phyloP scores from a whole-genome alignment of 2,888 invertebrate genomes.

The Napeogenes inachia region DNA sequence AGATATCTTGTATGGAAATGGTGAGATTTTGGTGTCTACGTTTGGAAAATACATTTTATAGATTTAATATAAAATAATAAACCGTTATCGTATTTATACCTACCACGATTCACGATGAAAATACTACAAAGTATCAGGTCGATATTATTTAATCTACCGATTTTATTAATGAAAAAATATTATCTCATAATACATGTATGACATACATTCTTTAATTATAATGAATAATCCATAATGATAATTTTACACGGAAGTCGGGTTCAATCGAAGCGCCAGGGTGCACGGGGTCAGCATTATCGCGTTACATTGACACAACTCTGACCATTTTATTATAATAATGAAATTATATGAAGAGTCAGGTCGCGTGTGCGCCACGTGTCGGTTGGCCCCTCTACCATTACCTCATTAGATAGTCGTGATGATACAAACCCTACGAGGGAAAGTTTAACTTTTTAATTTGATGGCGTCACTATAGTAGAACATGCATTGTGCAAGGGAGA shows the following conservation, averaged over 20 bases:
- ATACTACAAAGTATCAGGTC: too few relatives aligned
- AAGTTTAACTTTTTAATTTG: conserved; percentile 69
- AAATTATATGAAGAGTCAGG: conserved; percentile 59
- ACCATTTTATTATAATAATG: conserved; percentile 72
- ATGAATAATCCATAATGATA: conserved; percentile 11
- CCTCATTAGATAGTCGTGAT: conserved; percentile 66
- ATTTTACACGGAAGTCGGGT: conserved; percentile 24
- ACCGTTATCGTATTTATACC: too few relatives aligned
- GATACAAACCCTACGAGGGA: conserved; percentile 48
- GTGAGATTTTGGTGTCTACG: too few relatives aligned
- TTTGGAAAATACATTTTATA: too few relatives aligned
- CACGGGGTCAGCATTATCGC: conserved; percentile 52
- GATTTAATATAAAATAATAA: too few relatives aligned
- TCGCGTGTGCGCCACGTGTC: conserved; percentile 55
- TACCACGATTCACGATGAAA: too few relatives aligned
- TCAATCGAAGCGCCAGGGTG: conserved; percentile 29
- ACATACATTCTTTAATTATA: neutral
- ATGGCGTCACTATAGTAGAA: conserved; percentile 50
- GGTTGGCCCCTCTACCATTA: conserved; percentile 54
- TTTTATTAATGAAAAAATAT: too few relatives aligned
- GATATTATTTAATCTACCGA: too few relatives aligned
- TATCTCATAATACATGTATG: neutral
- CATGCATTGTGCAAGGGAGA: conserved; percentile 52
- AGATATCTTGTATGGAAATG: too few relatives aligned
- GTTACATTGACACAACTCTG: conserved; percentile 67